Evolutionary conservation across 1,140 invertebrate genomes (phyloP).

Genomic region (Sarcophaga peregrina): DNA sequence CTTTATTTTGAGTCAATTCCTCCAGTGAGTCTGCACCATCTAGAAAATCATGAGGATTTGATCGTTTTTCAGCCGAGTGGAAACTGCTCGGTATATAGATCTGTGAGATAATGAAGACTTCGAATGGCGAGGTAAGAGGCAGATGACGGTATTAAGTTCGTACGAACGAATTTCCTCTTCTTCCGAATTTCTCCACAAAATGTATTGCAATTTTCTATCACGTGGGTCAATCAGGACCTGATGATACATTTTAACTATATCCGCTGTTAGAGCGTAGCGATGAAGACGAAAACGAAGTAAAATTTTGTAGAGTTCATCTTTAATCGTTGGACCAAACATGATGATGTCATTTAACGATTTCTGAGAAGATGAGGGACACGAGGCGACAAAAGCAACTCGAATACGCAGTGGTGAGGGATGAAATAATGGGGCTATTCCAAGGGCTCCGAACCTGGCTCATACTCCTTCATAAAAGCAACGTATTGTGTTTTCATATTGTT

Average conservation of each 20-base stretch:
- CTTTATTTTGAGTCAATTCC: too few species aligned
- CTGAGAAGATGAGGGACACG: neutral
- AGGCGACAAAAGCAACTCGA: too few species aligned
- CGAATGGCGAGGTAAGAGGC: conserved; percentile 58
- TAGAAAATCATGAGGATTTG: conserved; percentile 42
- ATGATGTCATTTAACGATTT: conserved; percentile 16
- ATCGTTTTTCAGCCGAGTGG: neutral
- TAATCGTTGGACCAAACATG: conserved; percentile 20
- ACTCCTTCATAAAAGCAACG: neutral
- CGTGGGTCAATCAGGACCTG: neutral
- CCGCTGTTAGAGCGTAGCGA: conserved; percentile 21
- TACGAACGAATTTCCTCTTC: conserved; percentile 31
- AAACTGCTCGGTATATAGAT: neutral
- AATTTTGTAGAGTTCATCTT: conserved; percentile 18
- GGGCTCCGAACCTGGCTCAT: neutral
- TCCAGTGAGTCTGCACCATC: too few species aligned
- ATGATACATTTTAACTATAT: conserved; percentile 34
- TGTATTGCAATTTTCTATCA: conserved; percentile 55
- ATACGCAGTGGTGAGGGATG: neutral
- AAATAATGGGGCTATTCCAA: neutral
- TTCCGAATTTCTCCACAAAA: conserved; percentile 59
- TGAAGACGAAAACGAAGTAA: conserved; percentile 23
- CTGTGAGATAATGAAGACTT: conserved; percentile 27
- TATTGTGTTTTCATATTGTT: neutral
- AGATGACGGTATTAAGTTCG: conserved; percentile 52